Percentiles rank a stretch among this genome's conserved stretches.
Evolutionary conservation across 2,888 invertebrate species (phyloP).

Genomic region (Liopterus haemorrhoidalis): DNA sequence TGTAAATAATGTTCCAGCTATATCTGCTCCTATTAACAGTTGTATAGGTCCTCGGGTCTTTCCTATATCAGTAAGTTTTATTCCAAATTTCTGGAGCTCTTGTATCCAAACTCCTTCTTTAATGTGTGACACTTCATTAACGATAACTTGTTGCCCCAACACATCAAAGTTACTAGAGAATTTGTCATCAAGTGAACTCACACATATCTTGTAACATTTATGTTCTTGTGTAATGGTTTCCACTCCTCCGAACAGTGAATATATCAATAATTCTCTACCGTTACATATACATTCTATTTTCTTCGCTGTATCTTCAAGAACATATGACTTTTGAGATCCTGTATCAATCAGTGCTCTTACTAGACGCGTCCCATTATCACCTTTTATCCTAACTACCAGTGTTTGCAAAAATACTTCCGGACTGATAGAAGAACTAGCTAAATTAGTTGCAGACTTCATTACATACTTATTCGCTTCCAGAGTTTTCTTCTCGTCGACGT

Average conservation of each 20-base stretch:
- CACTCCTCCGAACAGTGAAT: conserved; percentile 8
- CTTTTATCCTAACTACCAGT: conserved; percentile 6
- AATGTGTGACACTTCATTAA: neutral
- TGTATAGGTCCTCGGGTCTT: conserved; percentile 9
- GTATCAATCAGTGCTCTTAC: conserved; percentile 19
- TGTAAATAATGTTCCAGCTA: conserved; percentile 22
- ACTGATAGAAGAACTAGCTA: too few relatives aligned
- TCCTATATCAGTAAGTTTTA: conserved; percentile 5
- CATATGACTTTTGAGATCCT: conserved; percentile 23
- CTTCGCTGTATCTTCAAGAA: conserved; percentile 14
- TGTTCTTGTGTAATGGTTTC: conserved; percentile 1
- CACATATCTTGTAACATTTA: neutral
- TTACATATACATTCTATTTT: conserved; percentile 12
- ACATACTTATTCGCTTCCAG: too few relatives aligned
- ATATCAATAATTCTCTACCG: conserved; percentile 6
- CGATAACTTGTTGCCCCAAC: neutral
- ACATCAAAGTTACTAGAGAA: conserved; percentile 2
- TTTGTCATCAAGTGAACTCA: neutral
- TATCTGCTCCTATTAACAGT: conserved; percentile 20
- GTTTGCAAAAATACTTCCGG: too few relatives aligned
- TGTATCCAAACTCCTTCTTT: conserved; percentile 3
- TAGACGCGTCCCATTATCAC: conserved; percentile 6
- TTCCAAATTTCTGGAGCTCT: neutral
- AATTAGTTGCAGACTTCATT: too few relatives aligned
- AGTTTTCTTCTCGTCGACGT: neutral